Evolutionary conservation across 2,797 vertebrate species (phyloP).

Genomic region (Leptatherina wallacei): DNA sequence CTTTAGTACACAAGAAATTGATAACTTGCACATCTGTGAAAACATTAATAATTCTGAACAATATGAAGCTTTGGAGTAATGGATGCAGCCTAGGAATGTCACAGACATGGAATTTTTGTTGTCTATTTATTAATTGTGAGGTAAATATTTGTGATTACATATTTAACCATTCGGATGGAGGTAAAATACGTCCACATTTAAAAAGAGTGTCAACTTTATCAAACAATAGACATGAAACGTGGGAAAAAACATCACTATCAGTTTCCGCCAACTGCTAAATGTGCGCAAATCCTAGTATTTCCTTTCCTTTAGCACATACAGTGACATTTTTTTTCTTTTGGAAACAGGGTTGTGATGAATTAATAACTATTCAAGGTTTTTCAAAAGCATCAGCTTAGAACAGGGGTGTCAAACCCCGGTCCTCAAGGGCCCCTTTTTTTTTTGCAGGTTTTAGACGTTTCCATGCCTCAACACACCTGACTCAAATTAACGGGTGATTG

Average conservation of each 20-base stretch:
- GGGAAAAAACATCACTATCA: no score
- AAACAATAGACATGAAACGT: no score
- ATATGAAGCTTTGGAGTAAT: background rate
- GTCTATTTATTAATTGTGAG: background rate
- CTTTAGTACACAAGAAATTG: background rate
- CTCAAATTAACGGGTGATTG: no score
- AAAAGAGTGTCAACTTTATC: no score
- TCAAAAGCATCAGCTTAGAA: conserved; percentile 8
- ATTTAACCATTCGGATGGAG: background rate
- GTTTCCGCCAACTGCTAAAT: background rate
- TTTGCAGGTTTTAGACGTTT: no score
- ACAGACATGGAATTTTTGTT: background rate
- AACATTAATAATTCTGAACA: background rate
- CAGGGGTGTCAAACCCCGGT: no score
- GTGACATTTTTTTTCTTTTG: background rate
- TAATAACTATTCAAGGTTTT: background rate
- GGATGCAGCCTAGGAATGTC: background rate
- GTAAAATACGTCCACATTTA: no score
- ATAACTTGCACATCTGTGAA: background rate
- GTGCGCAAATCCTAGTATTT: background rate
- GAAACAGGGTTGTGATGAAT: background rate
- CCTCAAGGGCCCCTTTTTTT: no score
- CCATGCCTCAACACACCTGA: no score
- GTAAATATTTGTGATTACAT: background rate
- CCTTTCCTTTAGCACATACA: background rate